Evolutionary conservation across 2,113 vertebrate species (phyloP).

Genomic region (Gnathonemus echidnorhynchus): DNA sequence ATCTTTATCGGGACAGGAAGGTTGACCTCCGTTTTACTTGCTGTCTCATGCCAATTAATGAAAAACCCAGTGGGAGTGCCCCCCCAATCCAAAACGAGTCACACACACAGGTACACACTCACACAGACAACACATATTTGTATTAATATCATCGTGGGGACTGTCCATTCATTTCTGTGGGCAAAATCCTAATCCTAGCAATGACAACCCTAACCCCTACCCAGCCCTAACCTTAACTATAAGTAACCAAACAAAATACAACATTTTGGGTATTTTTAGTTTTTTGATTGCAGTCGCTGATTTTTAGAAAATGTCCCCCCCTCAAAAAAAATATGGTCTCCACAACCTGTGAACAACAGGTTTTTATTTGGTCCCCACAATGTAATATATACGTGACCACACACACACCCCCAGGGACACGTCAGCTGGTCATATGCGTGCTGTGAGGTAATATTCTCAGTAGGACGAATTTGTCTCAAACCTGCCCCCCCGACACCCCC

Average conservation of each 20-base stretch:
- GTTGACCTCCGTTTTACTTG: neutral
- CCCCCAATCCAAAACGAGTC: neutral
- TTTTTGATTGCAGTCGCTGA: neutral
- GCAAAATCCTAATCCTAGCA: neutral
- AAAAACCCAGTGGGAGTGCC: neutral
- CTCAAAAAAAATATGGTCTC: neutral
- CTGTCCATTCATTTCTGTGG: neutral
- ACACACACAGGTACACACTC: neutral
- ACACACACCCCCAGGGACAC: neutral
- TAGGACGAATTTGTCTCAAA: neutral
- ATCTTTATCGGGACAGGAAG: neutral
- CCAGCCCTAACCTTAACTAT: neutral
- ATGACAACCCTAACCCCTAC: neutral
- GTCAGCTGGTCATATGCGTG: neutral
- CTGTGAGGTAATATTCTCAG: neutral
- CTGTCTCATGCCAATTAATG: neutral
- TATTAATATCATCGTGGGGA: neutral
- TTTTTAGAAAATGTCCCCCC: neutral
- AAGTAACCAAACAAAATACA: neutral
- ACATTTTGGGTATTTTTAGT: neutral
- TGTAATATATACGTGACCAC: neutral
- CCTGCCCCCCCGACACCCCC: neutral
- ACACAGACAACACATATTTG: neutral
- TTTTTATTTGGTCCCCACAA: neutral
- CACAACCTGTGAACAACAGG: neutral